A percentile compares a stretch with the other conserved stretches of the same genome.
Evolutionary conservation across 2,797 vertebrate species (phyloP).

Genomic region (Enteromius argenteus): DNA sequence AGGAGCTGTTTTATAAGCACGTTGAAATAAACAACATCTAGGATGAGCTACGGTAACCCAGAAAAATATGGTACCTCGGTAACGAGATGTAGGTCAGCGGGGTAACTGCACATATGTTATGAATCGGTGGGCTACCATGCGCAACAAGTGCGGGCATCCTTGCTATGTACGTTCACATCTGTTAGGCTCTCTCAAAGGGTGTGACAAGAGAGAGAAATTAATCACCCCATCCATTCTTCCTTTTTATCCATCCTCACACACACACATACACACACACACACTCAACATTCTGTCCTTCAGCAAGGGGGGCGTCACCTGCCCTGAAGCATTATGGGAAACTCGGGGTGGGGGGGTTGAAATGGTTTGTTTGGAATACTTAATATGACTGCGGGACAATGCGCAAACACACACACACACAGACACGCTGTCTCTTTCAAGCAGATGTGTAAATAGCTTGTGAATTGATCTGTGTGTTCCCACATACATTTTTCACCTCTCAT

Average conservation of each 20-base stretch:
- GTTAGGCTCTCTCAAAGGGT: slow-evolving; percentile 19
- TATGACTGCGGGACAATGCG: slow-evolving; percentile 38
- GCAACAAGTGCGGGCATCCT: slow-evolving; percentile 43
- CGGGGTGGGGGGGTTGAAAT: slow-evolving; percentile 23
- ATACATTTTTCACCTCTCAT: slow-evolving; percentile 48
- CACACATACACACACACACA: slow-evolving; percentile 41
- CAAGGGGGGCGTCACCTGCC: slow-evolving; percentile 40
- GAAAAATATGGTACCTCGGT: slow-evolving; percentile 26
- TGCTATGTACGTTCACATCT: slow-evolving; percentile 30
- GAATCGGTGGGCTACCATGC: neutral
- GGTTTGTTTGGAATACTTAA: slow-evolving; percentile 54
- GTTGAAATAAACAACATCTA: slow-evolving; percentile 20
- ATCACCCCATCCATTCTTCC: slow-evolving; percentile 45
- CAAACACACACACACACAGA: slow-evolving; percentile 27
- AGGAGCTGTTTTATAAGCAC: slow-evolving; percentile 19
- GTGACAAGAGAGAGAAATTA: slow-evolving; percentile 51
- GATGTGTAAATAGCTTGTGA: slow-evolving; percentile 51
- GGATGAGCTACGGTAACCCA: slow-evolving; percentile 12
- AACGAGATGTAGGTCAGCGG: slow-evolving; percentile 41
- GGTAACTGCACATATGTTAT: slow-evolving; percentile 25
- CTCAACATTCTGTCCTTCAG: slow-evolving; percentile 56
- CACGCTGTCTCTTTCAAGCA: slow-evolving; percentile 26
- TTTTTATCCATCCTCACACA: slow-evolving; percentile 1
- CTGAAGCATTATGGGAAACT: slow-evolving; percentile 55
- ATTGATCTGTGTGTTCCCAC: slow-evolving; percentile 50